Base-by-base conservation (phyloP, 2,888 invertebrate genomes). In the Caenorhabditis becei region DNA sequence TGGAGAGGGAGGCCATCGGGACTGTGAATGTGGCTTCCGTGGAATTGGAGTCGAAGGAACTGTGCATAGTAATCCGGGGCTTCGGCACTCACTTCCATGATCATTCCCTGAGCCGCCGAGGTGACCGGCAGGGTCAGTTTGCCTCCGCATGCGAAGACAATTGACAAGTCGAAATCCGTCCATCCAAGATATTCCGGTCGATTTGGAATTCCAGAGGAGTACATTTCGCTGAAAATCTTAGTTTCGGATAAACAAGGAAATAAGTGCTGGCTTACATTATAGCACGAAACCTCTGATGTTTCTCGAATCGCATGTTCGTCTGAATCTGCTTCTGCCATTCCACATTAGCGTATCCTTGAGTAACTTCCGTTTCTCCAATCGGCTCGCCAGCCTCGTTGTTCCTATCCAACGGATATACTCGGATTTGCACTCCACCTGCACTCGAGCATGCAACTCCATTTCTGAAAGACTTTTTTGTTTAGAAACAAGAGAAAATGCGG, bases 331-430 rank as follows among this genome's bases (percentile, higher is more conserved):
- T 66, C 18, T 56, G 37, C 47, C 84, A 86, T 44, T 63, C 41
- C 10, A 72, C 23, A 35, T 81, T 74, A 7, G 18, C 41, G 24
- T 69, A 63, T 47, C 82, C 77, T 20, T 79, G 80, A 23, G 84
- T 65, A 0, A 81, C 72, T 47, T 87, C 87, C 0, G 84, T 84
- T 72, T 84, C 81, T 20, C 79, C 80, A 0, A 86, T 26, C 78
- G 83, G 65, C 37, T 74, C 74, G 4, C 56, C 44, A 16, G 44
- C 24, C 51, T 80, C 80, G 23, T 54, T 59, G n/a, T 79, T 54
- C 5, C 41, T 69, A 41, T 74, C 70, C 51, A 74, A 58, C 20
- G 51, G 51, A 35, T 53, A 59, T 1, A 75, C 23, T 37, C 47
- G 11, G 44, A 74, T 54, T 14, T 65, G 49, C n/a, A 81, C 23